Conservation (phyloP, 2,797 vertebrate species). For the Gila robusta region DNA sequence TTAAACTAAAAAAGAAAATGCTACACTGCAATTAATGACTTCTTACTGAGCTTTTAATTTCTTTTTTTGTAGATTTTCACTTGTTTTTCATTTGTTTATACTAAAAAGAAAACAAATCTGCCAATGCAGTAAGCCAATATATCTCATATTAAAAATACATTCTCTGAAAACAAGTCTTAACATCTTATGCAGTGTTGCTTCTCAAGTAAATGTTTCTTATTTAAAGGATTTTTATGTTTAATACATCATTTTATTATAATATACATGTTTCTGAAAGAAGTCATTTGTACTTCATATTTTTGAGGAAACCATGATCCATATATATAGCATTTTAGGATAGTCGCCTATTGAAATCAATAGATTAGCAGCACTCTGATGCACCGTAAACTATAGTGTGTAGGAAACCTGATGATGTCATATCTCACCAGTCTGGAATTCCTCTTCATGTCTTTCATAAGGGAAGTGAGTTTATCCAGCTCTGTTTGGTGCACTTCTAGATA, state of each 20-base stretch:
- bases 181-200: too few species aligned
- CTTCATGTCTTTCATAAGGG: slow-evolving; percentile 97
- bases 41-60: neutral
- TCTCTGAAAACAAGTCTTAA: neutral
- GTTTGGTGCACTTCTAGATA: slow-evolving; percentile 95
- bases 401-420: neutral
- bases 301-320: neutral
- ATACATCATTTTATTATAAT: neutral
- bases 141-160: neutral
- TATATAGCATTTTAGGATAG: neutral
- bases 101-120: neutral
- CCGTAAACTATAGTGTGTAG: neutral
- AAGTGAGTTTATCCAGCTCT: slow-evolving; percentile 93
- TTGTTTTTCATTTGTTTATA: neutral
- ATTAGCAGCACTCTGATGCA: neutral
- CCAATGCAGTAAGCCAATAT: neutral
- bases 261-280: neutral
- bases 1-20: neutral
- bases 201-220: too few species aligned
- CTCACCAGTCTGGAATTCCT: slow-evolving; percentile 97
- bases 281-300: too few species aligned
- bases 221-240: neutral
- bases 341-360: neutral
- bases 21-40: neutral
- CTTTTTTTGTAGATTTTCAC: neutral